These are phyloP conservation scores for Ernsta delagoae DNA, from an alignment of 2,888 invertebrate species.

Conservation along the genomic window DNA sequence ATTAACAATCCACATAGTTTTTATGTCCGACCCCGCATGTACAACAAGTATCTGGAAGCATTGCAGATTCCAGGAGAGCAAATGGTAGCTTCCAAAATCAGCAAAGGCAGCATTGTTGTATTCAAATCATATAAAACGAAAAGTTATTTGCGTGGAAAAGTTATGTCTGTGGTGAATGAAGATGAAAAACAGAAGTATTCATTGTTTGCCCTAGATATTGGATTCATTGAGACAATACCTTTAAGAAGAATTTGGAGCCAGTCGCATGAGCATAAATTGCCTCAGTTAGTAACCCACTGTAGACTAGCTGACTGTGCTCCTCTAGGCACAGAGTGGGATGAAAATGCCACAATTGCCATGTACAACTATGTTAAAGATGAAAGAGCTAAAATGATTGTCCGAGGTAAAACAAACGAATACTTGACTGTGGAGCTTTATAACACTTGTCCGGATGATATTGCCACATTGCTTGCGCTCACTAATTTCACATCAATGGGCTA, in stretches of 20 bases:
- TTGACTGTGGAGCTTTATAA: constrained; percentile 48
- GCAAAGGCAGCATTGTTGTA: background rate
- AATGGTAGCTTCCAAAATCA: background rate
- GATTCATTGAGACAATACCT: constrained; percentile 47
- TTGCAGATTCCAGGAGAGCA: constrained; percentile 9
- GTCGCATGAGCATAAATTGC: constrained; percentile 28
- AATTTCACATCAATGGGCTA: constrained; percentile 41
- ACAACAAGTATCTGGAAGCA: constrained; percentile 12
- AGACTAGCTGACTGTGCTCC: constrained; percentile 50
- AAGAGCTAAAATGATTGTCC: constrained; percentile 45
- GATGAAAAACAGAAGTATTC: constrained; percentile 38
- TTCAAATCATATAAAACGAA: constrained; percentile 9
- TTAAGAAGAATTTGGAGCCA: constrained; percentile 39
- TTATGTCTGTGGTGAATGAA: background rate
- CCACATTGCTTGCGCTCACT: constrained; percentile 48
- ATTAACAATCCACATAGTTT: constrained; percentile 44
- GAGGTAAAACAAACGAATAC: constrained; percentile 40
- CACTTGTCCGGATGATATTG: constrained; percentile 50
- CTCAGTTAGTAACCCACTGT: constrained; percentile 47
- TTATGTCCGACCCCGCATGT: constrained; percentile 41
- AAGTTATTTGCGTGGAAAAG: constrained; percentile 11
- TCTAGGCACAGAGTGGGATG: constrained; percentile 38
- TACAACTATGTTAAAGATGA: constrained; percentile 47
- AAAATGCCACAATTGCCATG: constrained; percentile 46
- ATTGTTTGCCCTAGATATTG: constrained; percentile 51